Evolutionary conservation across 2,888 invertebrate species (phyloP), one percentile per base, ranked within the genome.

Genomic region (Sinopyrophorus schimmeli): DNA sequence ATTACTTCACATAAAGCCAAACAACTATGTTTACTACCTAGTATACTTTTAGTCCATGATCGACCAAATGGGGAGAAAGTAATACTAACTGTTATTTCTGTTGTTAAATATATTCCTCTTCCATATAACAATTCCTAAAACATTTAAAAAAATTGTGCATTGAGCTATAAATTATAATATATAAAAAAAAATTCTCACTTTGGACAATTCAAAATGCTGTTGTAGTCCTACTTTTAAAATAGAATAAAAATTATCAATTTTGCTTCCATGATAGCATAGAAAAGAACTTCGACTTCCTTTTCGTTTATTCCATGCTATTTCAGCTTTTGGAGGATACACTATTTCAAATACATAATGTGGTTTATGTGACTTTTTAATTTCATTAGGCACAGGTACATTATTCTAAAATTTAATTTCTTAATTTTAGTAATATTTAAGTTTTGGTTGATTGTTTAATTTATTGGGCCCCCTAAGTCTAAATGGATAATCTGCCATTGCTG

Each of bases 1-100:
- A 91, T 80, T 39, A 89, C 80, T 75, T 92, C 89, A 73, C 91
- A 88, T 51, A 92, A 73, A 2, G 89, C 90, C 31, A 92, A 77
- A 66, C 88, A 86, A 24, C 88, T 85, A 37, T 90, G 74, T 55
- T 84, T 80, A n/a, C 82, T 80, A 1, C 92, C 92, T 37, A 90
- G 78, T 47, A 79, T 73, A 62, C 90, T 90, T 5, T 82, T 82
- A 14, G 84, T 82, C 91, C 92, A 88, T 6, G 86, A 80, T 63
- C 80, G 81, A n/a, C 82, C 85, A 55, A 80, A 80, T 17, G 86
- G 87, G 65, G 89, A 87, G 64, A 84, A 86, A 18, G 81, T 79
- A 60, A 90, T 74, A 60, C 85, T 86, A 11, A 87, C 80, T 39
- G 81, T 81, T 57, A 91, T 74, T 64, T 90, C 89, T 58, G 82